These are phyloP conservation scores for Petaurus breviceps DNA, from an alignment of 2,113 vertebrate genomes.

Conservation along the genomic window DNA sequence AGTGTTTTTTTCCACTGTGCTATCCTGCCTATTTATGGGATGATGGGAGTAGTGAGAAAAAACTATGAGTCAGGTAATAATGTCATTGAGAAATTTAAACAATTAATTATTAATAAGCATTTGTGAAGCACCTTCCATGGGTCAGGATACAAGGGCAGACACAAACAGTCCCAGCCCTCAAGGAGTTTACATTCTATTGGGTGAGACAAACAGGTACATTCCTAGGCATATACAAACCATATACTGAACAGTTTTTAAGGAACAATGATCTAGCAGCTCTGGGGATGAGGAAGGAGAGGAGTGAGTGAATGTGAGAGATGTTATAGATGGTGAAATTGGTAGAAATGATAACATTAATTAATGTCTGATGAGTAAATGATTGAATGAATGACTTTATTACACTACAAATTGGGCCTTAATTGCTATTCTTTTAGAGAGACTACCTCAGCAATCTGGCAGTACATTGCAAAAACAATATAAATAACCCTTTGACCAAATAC, in stretches of 20 bases:
- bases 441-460: background rate
- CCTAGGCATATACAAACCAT: background rate
- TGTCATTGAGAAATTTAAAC: background rate
- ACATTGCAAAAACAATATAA: background rate
- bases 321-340: background rate
- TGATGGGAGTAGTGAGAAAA: background rate
- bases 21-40: background rate
- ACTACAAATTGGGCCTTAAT: background rate
- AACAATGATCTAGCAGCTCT: background rate
- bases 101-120: background rate
- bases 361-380: background rate
- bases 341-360: background rate
- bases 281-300: background rate
- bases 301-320: background rate
- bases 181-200: background rate
- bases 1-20: background rate
- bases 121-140: background rate
- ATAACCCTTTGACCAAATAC: background rate
- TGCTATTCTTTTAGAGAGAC: background rate
- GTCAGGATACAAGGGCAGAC: background rate
- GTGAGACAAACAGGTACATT: background rate
- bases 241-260: background rate
- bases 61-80: background rate
- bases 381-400: background rate
- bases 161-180: background rate